Base-by-base conservation (phyloP, 2,113 vertebrate genomes). In the Tachuris rubrigastra region DNA sequence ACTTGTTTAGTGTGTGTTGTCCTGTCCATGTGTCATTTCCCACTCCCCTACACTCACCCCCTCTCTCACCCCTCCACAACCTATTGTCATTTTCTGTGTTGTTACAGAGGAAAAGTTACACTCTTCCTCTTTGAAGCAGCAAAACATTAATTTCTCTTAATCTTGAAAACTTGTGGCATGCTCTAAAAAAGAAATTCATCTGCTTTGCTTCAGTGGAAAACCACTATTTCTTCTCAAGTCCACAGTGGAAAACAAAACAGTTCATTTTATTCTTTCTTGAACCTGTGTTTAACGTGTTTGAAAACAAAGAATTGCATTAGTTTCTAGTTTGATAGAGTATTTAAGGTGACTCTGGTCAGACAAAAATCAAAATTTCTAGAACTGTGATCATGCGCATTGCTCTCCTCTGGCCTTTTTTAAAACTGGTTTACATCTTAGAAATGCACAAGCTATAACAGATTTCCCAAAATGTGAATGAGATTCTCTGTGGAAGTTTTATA, bases 361-460 rank as follows among this genome's bases (percentile, higher is more conserved):
- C 16, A 63, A 88, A 80, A 82, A 49, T 31, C 3, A 67, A 37
- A 53, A 35, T 58, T 67, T 85, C 50, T 44, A 41, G 17, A 44
- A 62, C 7, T 23, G 12, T 47, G 14, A 58, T 69, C 18, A 27
- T 0, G 0, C 31, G 6, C 18, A 16, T 62, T 90, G 5, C 8
- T 31, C 14, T 58, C 19, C 30, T 41, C 22, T 46, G 35, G 49
- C 75, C 12, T 83, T 82, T 82, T 31, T 7, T 3, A 39, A 52
- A 88, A 41, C 31, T 41, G 9, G 3, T 82, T 88, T 62, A 13
- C 12, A 14, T 47, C 13, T 63, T 42, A 83, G 33, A 83, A 83
- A 58, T 1, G 1, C 15, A 68, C 23, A 31, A 37, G 21, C 4
- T 35, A 6, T 65, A 78, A 58, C 5, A 56, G 9, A 11, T 85